These are phyloP conservation scores for Rousettus leschenaultii DNA, from an alignment of 2,113 vertebrate genomes.

Conservation along the genomic window DNA sequence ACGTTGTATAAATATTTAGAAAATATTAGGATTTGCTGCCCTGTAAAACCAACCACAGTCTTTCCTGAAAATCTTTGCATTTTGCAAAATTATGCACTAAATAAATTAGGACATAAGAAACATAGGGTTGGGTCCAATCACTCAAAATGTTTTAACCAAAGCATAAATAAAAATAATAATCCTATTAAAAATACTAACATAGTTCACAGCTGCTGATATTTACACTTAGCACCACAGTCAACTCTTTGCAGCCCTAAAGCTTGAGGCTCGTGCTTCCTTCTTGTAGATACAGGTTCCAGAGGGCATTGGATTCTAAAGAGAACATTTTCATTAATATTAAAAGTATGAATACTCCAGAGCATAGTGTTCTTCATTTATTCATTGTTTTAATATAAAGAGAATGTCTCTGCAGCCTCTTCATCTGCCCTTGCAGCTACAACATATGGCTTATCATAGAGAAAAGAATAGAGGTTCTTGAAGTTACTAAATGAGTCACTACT, in stretches of 20 bases:
- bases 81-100: neutral
- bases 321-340: neutral
- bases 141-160: neutral
- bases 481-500: neutral
- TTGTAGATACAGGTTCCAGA: neutral
- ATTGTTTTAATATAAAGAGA: neutral
- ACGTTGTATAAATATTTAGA: neutral
- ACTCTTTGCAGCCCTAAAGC: neutral
- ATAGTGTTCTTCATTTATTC: neutral
- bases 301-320: neutral
- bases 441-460: neutral
- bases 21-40: neutral
- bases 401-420: neutral
- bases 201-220: neutral
- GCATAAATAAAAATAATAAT: slow-evolving; percentile 8
- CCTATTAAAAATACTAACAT: neutral
- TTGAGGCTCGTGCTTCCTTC: neutral
- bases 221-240: neutral
- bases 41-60: neutral
- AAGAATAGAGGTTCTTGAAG: neutral
- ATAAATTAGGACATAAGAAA: neutral
- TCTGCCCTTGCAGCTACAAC: neutral
- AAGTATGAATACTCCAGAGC: neutral
- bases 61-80: slow-evolving; percentile 23
- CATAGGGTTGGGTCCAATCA: neutral